Evolutionary conservation across 2,797 vertebrate species (phyloP).

Genomic region (Sebastes variabilis): DNA sequence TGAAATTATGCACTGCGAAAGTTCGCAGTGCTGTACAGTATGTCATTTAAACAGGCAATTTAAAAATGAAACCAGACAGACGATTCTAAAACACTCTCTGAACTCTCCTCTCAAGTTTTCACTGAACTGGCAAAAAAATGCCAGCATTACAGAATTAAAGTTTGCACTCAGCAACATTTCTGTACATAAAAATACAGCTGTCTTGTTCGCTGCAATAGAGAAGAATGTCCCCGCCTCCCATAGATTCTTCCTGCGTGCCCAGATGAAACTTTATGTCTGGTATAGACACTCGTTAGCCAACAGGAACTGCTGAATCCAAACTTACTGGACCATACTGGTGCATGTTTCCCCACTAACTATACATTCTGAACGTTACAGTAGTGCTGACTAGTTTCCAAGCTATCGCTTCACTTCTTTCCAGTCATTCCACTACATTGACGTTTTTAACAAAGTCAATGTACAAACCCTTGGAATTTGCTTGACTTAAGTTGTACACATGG

Average conservation of each 20-base stretch:
- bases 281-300: not conserved
- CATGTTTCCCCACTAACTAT: not conserved
- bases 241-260: not conserved
- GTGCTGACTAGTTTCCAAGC: not conserved
- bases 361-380: not conserved
- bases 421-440: not conserved
- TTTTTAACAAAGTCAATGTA: not conserved
- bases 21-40: not conserved
- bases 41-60: conserved; percentile 37
- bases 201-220: not conserved
- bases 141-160: conserved; percentile 6
- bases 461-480: not conserved
- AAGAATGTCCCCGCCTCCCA: not conserved
- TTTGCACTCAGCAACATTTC: conserved; percentile 22
- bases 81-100: not conserved
- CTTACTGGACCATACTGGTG: not conserved
- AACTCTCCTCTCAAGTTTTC: conserved; percentile 2
- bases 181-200: conserved; percentile 16
- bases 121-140: conserved; percentile 12
- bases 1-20: conserved; percentile 46
- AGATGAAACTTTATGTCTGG: not conserved
- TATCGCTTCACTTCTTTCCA: not conserved
- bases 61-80: conserved; percentile 21
- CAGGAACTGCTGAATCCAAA: not conserved
- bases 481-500: not conserved